Conservation (phyloP, 2,113 vertebrate genomes). For the Tragulus kanchil region DNA sequence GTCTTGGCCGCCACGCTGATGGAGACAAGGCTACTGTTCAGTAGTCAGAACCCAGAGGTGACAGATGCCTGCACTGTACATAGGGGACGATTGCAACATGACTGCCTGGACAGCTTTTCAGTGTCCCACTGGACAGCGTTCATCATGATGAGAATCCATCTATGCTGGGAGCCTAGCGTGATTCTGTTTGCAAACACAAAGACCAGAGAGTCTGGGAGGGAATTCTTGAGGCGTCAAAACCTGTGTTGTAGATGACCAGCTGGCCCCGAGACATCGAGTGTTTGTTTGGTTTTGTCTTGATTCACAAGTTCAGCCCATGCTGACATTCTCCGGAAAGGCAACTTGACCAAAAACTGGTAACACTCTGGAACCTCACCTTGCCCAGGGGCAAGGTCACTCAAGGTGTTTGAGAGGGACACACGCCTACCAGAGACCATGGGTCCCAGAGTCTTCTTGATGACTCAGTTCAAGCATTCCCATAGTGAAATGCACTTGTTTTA, state of each 20-base stretch:
- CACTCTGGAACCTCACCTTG: neutral
- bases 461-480: neutral
- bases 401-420: neutral
- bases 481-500: neutral
- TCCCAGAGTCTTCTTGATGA: neutral
- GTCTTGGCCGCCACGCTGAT: neutral
- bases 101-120: neutral
- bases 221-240: conserved; percentile 61
- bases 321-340: neutral
- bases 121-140: neutral
- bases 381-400: neutral
- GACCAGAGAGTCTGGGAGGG: neutral
- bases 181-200: neutral
- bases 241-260: conserved; percentile 43
- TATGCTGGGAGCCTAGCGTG: neutral
- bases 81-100: neutral
- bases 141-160: neutral
- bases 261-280: conserved; percentile 57
- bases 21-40: neutral
- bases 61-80: neutral
- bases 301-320: neutral
- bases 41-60: neutral
- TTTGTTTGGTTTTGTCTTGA: neutral
- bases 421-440: neutral
- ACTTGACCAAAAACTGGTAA: neutral